These are phyloP conservation scores for Salvelinus namaycush DNA, from an alignment of 2,113 vertebrate genomes.

Conservation along the genomic window DNA sequence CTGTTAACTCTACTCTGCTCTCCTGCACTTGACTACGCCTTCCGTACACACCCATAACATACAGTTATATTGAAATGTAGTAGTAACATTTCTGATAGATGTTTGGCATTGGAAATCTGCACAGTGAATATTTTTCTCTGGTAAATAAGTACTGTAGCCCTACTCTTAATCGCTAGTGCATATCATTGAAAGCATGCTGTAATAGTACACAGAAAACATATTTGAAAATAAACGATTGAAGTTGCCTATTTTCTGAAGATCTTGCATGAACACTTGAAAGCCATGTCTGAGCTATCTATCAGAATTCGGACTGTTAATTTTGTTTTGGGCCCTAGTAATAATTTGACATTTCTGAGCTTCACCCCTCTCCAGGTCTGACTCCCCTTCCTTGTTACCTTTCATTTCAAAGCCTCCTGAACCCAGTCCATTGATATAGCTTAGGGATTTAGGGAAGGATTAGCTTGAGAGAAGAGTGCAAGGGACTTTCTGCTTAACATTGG, in stretches of 20 bases:
- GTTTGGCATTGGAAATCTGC: too few relatives aligned
- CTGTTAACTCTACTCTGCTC: too few relatives aligned
- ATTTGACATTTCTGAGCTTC: constrained; percentile 55
- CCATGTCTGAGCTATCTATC: constrained; percentile 24
- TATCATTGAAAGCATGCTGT: not conserved
- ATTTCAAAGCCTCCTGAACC: constrained; percentile 57
- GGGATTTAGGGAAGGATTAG: constrained; percentile 53
- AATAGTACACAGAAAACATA: not conserved
- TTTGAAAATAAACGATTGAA: too few relatives aligned
- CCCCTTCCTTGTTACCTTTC: constrained; percentile 61
- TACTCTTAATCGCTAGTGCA: not conserved
- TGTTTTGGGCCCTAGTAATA: constrained; percentile 57
- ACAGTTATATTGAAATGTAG: not conserved
- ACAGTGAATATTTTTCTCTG: too few relatives aligned
- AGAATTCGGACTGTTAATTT: constrained; percentile 49
- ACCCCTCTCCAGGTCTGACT: constrained; percentile 40
- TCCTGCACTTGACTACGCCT: too few relatives aligned
- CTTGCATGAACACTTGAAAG: too few relatives aligned
- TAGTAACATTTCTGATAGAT: not conserved
- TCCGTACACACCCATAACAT: not conserved
- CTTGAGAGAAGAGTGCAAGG: constrained; percentile 20
- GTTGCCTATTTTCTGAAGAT: too few relatives aligned
- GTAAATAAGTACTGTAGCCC: too few relatives aligned
- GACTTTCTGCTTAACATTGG: constrained; percentile 59
- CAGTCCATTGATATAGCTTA: constrained; percentile 46